Percentiles rank a stretch among this genome's conserved stretches.
phyloP scores from a whole-genome alignment of 2,888 invertebrate genomes.

The Oligia strigilis region DNA sequence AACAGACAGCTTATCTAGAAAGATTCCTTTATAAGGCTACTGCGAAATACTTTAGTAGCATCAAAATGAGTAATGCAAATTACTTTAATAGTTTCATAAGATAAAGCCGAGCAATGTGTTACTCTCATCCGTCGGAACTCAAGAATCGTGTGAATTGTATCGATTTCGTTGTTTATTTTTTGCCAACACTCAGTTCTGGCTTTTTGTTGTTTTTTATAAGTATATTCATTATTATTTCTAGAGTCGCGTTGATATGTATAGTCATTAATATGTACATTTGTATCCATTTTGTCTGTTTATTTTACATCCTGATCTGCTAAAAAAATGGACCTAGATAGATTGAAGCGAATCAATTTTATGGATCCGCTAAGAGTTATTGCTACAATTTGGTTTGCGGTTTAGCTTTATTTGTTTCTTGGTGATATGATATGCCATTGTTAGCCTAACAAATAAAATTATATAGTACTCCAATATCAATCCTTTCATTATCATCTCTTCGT shows the following conservation, averaged over 20 bases:
- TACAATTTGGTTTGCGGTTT: conserved; percentile 27
- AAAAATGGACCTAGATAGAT: conserved; percentile 47
- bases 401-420: conserved; percentile 30
- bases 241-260: conserved; percentile 53
- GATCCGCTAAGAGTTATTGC: conserved; percentile 32
- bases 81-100: conserved; percentile 64
- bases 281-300: conserved; percentile 56
- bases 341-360: conserved; percentile 54
- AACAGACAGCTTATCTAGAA: conserved; percentile 53
- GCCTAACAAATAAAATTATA: not conserved
- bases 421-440: conserved; percentile 1
- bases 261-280: conserved; percentile 57
- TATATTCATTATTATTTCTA: conserved; percentile 64
- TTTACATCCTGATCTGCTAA: conserved; percentile 57
- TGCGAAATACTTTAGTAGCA: conserved; percentile 44
- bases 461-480: not conserved
- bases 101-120: conserved; percentile 61
- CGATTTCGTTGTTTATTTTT: conserved; percentile 70
- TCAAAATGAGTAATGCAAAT: conserved; percentile 66
- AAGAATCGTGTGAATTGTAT: conserved; percentile 76
- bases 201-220: conserved; percentile 57
- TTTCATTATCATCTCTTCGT: not conserved
- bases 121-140: conserved; percentile 61
- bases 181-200: conserved; percentile 49
- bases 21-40: conserved; percentile 53